Evolutionary conservation across 2,888 invertebrate species (phyloP), one percentile per base, ranked within the genome.

Genomic region (Petrophora chlorosata): DNA sequence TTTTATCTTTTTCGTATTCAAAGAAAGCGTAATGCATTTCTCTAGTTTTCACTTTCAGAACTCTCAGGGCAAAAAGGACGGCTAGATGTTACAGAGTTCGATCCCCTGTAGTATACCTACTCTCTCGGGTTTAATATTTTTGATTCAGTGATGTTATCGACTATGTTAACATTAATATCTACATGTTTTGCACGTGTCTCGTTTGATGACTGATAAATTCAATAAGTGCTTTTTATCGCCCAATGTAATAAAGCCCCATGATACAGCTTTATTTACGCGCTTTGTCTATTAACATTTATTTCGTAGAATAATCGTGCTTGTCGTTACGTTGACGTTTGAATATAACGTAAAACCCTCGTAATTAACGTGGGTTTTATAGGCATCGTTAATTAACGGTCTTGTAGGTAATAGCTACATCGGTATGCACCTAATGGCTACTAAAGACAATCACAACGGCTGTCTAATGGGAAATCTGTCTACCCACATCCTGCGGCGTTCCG

Each of bases 191-290:
- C 65, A 59, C 59, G 54, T 63, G 61, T 51, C 57, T 61, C 57
- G 67, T 63, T 59, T 60, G 63, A 59, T 60, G 50, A 58, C 62
- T 67, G 73, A 76, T 78, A 78, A 72, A 66, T 72, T 69, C 66
- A 70, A 67, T 73, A 69, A 63, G 54, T 63, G 63, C 52, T 62
- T 76, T 76, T 79, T 78, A 80, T 79, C 73, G 59, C 57, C 60
- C 46, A 67, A 67, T 64, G 66, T 67, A 70, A 73, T 73, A 71
- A 72, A 72, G 63, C 64, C 51, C 52, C 34, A 40, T 56, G 41
- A 59, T 57, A 59, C 44, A 36, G 42, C 50, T 50, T 51, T 56
- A 53, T 59, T 56, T 64, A 62, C 61, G 59, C 47, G 57, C 29
- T 59, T 58, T 54, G 48, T 54, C 53, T 53, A 66, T 65, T 61